Percentiles rank a stretch among this genome's conserved stretches.
Evolutionary conservation across 2,113 vertebrate genomes (phyloP).

Genomic region (Dendropsophus ebraccatus): DNA sequence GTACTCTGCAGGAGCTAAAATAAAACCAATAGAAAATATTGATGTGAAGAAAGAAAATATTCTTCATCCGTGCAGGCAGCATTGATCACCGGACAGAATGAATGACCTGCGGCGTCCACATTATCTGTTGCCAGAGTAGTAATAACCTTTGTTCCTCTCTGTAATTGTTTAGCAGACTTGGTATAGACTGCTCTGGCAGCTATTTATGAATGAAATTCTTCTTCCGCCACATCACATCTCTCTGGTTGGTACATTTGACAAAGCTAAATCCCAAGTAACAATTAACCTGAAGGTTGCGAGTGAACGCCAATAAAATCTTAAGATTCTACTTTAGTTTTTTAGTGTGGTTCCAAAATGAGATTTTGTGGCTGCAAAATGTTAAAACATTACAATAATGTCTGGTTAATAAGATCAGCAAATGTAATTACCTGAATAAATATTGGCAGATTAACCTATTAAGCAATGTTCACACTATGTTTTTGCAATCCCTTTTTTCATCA

Average conservation of each 20-base stretch:
- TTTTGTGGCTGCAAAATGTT: not conserved
- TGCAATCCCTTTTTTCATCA: too few relatives aligned
- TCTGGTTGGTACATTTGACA: not conserved
- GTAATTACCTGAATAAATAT: not conserved
- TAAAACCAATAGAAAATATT: constrained; percentile 19
- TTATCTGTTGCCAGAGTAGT: not conserved
- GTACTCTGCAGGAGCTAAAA: not conserved
- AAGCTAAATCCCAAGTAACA: not conserved
- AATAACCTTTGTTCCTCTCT: not conserved
- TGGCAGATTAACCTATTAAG: not conserved
- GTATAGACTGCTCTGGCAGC: not conserved
- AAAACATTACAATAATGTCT: not conserved
- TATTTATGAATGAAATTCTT: constrained; percentile 27
- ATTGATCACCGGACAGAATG: constrained; percentile 20
- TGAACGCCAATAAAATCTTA: not conserved
- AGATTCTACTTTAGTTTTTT: not conserved
- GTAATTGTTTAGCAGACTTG: constrained; percentile 30
- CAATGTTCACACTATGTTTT: too few relatives aligned
- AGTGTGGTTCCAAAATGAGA: not conserved
- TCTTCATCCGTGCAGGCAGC: not conserved
- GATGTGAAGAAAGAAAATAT: not conserved
- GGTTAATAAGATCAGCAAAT: not conserved
- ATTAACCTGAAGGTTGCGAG: not conserved
- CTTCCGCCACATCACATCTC: not conserved
- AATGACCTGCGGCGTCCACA: constrained; percentile 4